These are phyloP conservation scores for Limnephilus auricula DNA, from an alignment of 2,888 invertebrate genomes.

Conservation along the genomic window DNA sequence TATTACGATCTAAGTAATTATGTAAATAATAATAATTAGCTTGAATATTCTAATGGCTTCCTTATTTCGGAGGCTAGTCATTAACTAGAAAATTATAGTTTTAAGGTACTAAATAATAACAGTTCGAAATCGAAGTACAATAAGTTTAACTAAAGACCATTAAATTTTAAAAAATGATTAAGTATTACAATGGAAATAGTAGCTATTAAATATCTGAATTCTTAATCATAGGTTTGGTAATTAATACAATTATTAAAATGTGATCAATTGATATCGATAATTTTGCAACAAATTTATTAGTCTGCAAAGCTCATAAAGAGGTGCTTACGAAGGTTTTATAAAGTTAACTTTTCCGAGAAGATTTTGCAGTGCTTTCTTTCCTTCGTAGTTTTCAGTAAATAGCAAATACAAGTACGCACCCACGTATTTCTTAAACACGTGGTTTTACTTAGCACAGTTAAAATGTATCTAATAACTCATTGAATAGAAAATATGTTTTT, in stretches of 20 bases:
- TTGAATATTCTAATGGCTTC: slow-evolving; percentile 38
- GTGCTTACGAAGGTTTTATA: slow-evolving; percentile 39
- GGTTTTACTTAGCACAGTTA: background rate
- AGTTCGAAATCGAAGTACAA: background rate
- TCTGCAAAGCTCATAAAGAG: slow-evolving; percentile 45
- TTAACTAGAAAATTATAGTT: slow-evolving; percentile 33
- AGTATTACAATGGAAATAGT: slow-evolving; percentile 6
- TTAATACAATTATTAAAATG: slow-evolving; percentile 46
- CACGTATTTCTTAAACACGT: background rate
- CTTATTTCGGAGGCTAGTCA: slow-evolving; percentile 7
- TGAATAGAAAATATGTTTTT: background rate
- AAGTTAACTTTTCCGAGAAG: slow-evolving; percentile 8
- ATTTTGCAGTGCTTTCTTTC: background rate
- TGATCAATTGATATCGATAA: slow-evolving; percentile 43
- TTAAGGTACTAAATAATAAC: slow-evolving; percentile 7
- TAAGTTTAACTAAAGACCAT: slow-evolving; percentile 47
- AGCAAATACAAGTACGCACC: background rate
- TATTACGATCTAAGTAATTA: background rate
- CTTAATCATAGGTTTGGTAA: slow-evolving; percentile 12
- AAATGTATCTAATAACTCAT: background rate
- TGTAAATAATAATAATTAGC: slow-evolving; percentile 12
- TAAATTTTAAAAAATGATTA: slow-evolving; percentile 16
- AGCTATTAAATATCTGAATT: background rate
- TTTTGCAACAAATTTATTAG: slow-evolving; percentile 46
- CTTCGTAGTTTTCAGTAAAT: background rate